These are phyloP conservation scores for Phymorhynchus buccinoides DNA, from an alignment of 1,140 invertebrate genomes.

Conservation along the genomic window DNA sequence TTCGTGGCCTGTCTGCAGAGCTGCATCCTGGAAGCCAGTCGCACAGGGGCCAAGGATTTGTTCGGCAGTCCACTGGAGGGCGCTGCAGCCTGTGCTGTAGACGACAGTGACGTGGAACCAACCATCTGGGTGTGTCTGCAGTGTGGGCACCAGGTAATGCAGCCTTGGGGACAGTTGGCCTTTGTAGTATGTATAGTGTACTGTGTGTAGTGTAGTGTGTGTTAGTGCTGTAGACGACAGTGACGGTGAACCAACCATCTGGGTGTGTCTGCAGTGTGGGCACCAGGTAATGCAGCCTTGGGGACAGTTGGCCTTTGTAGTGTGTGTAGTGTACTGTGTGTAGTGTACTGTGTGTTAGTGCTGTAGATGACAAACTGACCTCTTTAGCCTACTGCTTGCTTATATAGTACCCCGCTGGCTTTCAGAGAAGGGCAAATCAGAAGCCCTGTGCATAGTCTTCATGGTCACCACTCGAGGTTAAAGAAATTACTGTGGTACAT, in stretches of 20 bases:
- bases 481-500: too few relatives aligned
- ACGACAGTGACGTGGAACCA: conserved; percentile 25
- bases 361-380: conserved; percentile 35
- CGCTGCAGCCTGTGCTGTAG: conserved; percentile 22
- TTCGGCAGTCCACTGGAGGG: conserved; percentile 43
- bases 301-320: too few relatives aligned
- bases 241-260: neutral
- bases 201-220: too few relatives aligned
- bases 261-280: conserved; percentile 78
- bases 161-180: neutral
- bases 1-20: neutral
- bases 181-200: too few relatives aligned
- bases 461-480: too few relatives aligned
- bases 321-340: too few relatives aligned
- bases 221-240: conserved; percentile 34
- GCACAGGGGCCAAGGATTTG: conserved; percentile 23
- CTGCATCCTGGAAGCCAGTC: conserved; percentile 34
- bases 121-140: conserved; percentile 68
- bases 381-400: too few relatives aligned
- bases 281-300: conserved; percentile 72
- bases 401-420: too few relatives aligned
- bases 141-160: conserved; percentile 78
- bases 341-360: too few relatives aligned
- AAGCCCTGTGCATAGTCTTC: too few relatives aligned
- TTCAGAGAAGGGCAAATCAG: too few relatives aligned